Base-by-base conservation (phyloP, 2,113 vertebrate genomes). In the Cygnus buccinator region DNA sequence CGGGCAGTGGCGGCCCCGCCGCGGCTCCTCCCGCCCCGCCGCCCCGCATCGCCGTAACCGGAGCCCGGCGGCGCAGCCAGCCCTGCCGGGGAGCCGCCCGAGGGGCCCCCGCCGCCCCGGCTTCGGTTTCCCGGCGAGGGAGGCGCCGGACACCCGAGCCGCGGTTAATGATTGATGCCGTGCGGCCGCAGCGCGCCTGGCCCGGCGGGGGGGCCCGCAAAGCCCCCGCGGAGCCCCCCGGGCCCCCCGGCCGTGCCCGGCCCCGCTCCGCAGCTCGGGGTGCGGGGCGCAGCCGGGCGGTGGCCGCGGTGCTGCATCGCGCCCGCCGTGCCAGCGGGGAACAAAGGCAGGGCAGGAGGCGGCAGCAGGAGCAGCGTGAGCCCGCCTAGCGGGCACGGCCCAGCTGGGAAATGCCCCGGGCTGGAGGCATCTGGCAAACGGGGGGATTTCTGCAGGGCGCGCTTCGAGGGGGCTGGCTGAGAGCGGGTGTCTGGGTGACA, bases 11-110 rank as follows among this genome's bases (percentile, higher is more conserved):
- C 89, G 37, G 92, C 48, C 86, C 74, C 79, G 54, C 89, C 57
- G 63, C 89, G 48, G 62, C 93, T 88, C 83, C 87, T 90, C 94
- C 93, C 93, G 91, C 95, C 82, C 75, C 66, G 55, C 81, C 76
- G 95, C 93, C 94, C 96, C 93, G 97, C 97, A 96, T 95, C 95
- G 97, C 96, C 90, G 96, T 94, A 91, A 97, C 95, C 93, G 96
- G 91, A 97, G 75, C 92, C 95, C 92, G 58, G 80, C 85, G 84
- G 80, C 86, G n/a, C 88, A 89, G 83, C 91, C 88, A 67, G 93
- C 6, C 90, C 86, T 58, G 44, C 67, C 11, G 35, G 71, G 41
- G 31, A 72, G 92, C 86, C 93, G 75, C 85, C 63, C 94, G 95
- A 87, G 95, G 84, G 74, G 84, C 62, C 87, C 84, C 72, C 57